Evolutionary conservation across 2,797 vertebrate genomes (phyloP).

Genomic region (Decapterus maruadsi): DNA sequence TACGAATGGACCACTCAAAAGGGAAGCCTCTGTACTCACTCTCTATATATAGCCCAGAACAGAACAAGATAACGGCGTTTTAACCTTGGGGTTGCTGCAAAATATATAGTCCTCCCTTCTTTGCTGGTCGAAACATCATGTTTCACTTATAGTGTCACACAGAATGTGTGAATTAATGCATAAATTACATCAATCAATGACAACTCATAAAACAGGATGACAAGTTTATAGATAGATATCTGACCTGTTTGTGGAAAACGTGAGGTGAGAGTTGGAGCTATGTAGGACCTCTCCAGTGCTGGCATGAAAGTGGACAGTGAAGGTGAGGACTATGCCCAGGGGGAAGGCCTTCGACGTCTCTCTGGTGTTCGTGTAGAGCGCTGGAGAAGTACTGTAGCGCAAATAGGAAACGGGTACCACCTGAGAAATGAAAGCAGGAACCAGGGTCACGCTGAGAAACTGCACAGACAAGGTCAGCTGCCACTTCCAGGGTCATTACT

Average conservation of each 20-base stretch:
- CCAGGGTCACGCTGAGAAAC: background rate
- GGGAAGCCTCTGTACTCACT: conserved; percentile 12
- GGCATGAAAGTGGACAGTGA: conserved; percentile 92
- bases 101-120: conserved; percentile 18
- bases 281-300: conserved; percentile 90
- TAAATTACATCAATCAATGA: conserved; percentile 11
- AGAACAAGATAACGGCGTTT: conserved; percentile 41
- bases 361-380: conserved; percentile 81
- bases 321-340: conserved; percentile 89
- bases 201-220: background rate
- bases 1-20: conserved; percentile 46
- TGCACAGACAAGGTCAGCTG: conserved; percentile 14
- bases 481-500: conserved; percentile 24
- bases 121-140: conserved; percentile 8
- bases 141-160: conserved; percentile 27
- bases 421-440: conserved; percentile 75
- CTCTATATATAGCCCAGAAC: conserved; percentile 39
- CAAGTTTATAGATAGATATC: conserved; percentile 64
- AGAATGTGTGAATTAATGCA: background rate
- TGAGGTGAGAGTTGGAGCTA: conserved; percentile 89
- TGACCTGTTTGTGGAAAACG: conserved; percentile 93
- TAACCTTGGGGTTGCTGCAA: conserved; percentile 36
- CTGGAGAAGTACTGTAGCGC: conserved; percentile 88
- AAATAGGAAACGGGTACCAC: conserved; percentile 94
- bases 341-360: conserved; percentile 88